A percentile compares a stretch with the other conserved stretches of the same genome.
phyloP scores from a whole-genome alignment of 2,113 vertebrate genomes.

The Alouatta palliata region DNA sequence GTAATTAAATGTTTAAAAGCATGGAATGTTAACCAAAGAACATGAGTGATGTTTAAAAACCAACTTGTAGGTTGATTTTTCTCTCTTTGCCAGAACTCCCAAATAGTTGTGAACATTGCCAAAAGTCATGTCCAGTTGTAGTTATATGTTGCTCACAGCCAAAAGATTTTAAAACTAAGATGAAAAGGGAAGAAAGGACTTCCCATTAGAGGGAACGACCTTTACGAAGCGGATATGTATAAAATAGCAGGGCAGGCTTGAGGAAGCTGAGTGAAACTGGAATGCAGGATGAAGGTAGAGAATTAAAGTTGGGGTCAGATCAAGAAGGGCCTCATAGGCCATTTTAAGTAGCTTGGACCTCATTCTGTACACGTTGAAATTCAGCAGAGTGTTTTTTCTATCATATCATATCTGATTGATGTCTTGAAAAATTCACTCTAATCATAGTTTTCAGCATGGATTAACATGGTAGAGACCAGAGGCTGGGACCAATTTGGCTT shows the following conservation, averaged over 20 bases:
- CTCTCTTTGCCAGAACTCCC: not conserved
- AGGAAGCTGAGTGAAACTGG: not conserved
- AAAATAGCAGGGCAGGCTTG: not conserved
- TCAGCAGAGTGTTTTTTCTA: not conserved
- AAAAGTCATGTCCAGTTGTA: not conserved
- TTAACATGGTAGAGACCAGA: not conserved
- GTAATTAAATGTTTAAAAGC: conserved; percentile 12
- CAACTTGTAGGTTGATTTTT: not conserved
- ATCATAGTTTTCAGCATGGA: not conserved
- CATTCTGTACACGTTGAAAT: not conserved
- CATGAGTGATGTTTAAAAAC: conserved; percentile 7
- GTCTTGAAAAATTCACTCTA: not conserved
- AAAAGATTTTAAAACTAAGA: conserved; percentile 7
- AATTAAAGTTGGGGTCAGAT: not conserved
- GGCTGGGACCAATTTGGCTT: not conserved
- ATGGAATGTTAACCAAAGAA: not conserved
- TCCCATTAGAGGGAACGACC: not conserved
- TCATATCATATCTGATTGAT: not conserved
- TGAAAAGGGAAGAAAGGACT: not conserved
- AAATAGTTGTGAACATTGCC: not conserved
- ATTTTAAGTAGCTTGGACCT: not conserved
- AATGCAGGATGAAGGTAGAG: not conserved
- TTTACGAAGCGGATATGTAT: not conserved
- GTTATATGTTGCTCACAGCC: not conserved
- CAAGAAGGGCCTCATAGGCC: not conserved